Evolutionary conservation across 2,888 invertebrate species (phyloP).

Genomic region (Drosophila heteroneura): DNA sequence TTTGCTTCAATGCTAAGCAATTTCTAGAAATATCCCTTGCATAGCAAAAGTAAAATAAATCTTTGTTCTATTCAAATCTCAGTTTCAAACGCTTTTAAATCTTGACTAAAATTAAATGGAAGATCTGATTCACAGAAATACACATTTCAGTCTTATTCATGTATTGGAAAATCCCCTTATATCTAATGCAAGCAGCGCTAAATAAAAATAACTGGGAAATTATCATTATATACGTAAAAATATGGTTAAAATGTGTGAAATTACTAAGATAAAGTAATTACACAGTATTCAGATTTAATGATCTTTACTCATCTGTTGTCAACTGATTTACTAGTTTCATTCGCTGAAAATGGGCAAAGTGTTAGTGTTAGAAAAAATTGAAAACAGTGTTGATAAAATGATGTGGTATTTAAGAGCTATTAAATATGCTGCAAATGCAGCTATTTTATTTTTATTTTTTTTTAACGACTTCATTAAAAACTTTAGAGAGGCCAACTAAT

Average conservation of each 20-base stretch:
- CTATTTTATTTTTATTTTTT: too few species aligned
- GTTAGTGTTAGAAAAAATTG: not conserved
- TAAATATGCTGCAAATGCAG: slow-evolving; percentile 6
- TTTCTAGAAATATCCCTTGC: not conserved
- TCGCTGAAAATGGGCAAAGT: not conserved
- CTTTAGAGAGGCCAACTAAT: slow-evolving; percentile 20
- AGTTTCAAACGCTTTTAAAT: not conserved
- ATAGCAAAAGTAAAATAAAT: not conserved
- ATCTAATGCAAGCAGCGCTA: not conserved
- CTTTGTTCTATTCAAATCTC: not conserved
- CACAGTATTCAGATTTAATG: not conserved
- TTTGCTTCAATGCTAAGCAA: not conserved
- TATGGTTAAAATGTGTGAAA: not conserved
- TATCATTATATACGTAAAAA: not conserved
- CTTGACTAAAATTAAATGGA: not conserved
- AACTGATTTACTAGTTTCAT: not conserved
- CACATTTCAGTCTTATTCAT: not conserved
- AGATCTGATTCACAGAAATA: not conserved
- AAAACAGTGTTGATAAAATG: not conserved
- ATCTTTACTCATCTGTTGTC: not conserved
- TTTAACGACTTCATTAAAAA: slow-evolving; percentile 27
- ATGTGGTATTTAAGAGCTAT: slow-evolving; percentile 3
- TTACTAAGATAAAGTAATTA: not conserved
- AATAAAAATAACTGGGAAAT: not conserved
- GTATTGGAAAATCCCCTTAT: not conserved